Percentiles rank a stretch among this genome's conserved stretches.
These are phyloP conservation scores for Littorina saxatilis DNA, from an alignment of 1,140 invertebrate species.

Conservation along the genomic window DNA sequence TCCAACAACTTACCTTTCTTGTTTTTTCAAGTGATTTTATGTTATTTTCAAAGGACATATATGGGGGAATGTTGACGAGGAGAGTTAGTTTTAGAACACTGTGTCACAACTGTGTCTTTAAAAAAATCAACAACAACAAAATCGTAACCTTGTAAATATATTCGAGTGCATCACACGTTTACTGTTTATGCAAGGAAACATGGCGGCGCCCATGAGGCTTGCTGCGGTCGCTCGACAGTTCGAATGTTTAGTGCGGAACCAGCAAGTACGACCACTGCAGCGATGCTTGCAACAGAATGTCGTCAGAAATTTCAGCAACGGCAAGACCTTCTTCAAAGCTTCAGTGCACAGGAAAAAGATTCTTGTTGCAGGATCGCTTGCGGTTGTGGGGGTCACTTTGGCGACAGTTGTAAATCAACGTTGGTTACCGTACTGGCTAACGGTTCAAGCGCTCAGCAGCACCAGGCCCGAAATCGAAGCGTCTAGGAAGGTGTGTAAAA, in stretches of 20 bases:
- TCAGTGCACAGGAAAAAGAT: neutral
- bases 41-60: too few species aligned
- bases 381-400: slow-evolving; percentile 25
- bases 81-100: too few species aligned
- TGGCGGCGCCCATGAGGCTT: slow-evolving; percentile 30
- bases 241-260: slow-evolving; percentile 10
- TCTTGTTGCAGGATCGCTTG: slow-evolving; percentile 15
- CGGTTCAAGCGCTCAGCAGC: neutral
- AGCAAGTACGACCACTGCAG: neutral
- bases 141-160: neutral
- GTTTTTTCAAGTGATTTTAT: too few species aligned
- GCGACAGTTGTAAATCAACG: neutral
- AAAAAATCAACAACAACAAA: too few species aligned
- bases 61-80: too few species aligned
- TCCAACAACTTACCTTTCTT: too few species aligned
- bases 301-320: neutral
- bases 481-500: slow-evolving; percentile 13
- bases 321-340: neutral
- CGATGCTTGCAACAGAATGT: neutral
- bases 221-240: neutral
- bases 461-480: neutral
- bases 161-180: neutral
- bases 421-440: slow-evolving; percentile 7
- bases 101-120: too few species aligned
- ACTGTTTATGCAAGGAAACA: slow-evolving; percentile 14